Percentiles rank a stretch among this genome's conserved stretches.
Conservation (phyloP, 2,113 vertebrate genomes). For the Acanthisitta chloris region DNA sequence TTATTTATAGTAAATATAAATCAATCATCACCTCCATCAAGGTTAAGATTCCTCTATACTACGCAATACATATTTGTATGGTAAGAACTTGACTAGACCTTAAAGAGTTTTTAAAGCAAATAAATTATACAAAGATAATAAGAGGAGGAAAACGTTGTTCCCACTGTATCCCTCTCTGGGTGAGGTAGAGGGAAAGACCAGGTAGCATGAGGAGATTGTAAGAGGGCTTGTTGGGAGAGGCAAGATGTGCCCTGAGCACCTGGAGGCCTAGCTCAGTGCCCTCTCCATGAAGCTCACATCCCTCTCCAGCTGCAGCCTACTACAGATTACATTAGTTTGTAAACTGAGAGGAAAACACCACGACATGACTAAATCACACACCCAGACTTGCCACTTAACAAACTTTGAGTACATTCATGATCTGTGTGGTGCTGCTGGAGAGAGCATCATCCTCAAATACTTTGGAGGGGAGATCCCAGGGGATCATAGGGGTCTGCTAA, state of each 20-base stretch:
- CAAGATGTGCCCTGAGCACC: background rate
- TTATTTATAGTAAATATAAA: no score
- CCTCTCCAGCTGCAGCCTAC: background rate
- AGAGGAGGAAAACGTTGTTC: background rate
- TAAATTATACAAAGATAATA: background rate
- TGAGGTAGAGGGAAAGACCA: background rate
- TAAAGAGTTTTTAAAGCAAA: background rate
- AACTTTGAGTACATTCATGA: background rate
- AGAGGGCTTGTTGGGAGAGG: background rate
- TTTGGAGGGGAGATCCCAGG: background rate
- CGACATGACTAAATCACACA: background rate
- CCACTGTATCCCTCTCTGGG: background rate
- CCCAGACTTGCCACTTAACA: background rate
- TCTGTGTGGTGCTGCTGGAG: background rate
- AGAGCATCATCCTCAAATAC: background rate
- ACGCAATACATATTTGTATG: background rate
- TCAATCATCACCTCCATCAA: background rate
- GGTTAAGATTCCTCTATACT: background rate
- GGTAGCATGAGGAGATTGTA: fast-evolving
- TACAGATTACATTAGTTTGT: background rate
- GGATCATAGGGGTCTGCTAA: fast-evolving
- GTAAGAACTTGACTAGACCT: background rate
- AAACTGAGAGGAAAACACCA: background rate
- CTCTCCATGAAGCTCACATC: no score
- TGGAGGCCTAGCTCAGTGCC: background rate